Evolutionary conservation across 2,888 invertebrate species (phyloP).

Genomic region (Apodemia zela): DNA sequence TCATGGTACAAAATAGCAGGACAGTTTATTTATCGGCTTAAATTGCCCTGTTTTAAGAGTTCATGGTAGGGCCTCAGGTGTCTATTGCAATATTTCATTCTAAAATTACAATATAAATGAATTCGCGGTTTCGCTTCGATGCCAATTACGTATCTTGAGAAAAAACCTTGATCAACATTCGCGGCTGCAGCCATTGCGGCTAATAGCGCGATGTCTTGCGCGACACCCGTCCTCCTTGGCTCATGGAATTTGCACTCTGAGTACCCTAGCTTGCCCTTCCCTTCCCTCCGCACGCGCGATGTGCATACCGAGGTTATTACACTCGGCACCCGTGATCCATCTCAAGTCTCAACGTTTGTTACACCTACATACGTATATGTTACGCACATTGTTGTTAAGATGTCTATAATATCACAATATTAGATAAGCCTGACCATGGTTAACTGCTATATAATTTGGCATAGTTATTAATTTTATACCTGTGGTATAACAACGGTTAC

Average conservation of each 20-base stretch:
- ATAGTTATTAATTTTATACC: no score
- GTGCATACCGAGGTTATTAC: conserved; percentile 61
- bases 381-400: conserved; percentile 21
- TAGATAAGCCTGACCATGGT: no score
- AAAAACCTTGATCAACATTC: conserved; percentile 10
- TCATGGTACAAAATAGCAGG: no score
- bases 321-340: conserved; percentile 47
- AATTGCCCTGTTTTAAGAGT: no score
- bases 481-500: no score
- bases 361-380: background rate
- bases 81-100: background rate
- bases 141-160: conserved; percentile 2
- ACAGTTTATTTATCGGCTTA: no score
- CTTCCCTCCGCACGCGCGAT: conserved; percentile 39
- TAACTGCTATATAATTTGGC: no score
- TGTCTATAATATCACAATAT: no score
- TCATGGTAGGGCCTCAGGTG: background rate
- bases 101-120: conserved; percentile 7
- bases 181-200: conserved; percentile 24
- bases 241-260: conserved; percentile 47
- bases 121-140: background rate
- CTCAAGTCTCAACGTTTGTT: conserved; percentile 28
- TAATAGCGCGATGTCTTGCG: conserved; percentile 36
- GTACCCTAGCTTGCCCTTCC: conserved; percentile 25
- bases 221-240: conserved; percentile 48